These are phyloP conservation scores for Aulostomus chinensis DNA, from an alignment of 2,797 vertebrate species.

Conservation along the genomic window DNA sequence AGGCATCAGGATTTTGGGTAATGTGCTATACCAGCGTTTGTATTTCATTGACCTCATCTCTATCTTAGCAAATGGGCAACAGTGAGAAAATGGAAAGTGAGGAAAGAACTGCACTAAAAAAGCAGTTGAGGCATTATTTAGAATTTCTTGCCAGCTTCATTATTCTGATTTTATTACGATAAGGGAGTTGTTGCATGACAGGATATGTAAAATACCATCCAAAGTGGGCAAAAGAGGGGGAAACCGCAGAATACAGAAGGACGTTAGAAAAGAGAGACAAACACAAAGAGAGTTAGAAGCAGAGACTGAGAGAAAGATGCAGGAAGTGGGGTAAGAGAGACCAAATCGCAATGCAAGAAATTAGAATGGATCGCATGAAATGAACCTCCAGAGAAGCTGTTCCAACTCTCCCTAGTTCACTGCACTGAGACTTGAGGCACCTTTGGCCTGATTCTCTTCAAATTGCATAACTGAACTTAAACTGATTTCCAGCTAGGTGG, in stretches of 20 bases:
- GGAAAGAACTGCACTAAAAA: slow-evolving; percentile 10
- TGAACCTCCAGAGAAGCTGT: slow-evolving; percentile 17
- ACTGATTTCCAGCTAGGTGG: slow-evolving; percentile 12
- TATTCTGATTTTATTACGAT: slow-evolving; percentile 53
- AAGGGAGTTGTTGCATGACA: slow-evolving; percentile 44
- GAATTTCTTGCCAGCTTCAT: slow-evolving; percentile 50
- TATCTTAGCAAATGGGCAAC: slow-evolving; percentile 13
- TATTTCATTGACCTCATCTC: slow-evolving; percentile 18
- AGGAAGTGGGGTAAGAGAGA: background rate
- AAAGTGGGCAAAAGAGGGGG: slow-evolving; percentile 1
- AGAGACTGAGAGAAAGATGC: background rate
- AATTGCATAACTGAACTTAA: slow-evolving; percentile 23
- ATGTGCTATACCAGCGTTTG: slow-evolving; percentile 53
- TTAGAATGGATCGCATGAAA: slow-evolving; percentile 37
- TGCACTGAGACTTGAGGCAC: slow-evolving; percentile 18
- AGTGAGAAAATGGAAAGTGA: slow-evolving; percentile 19
- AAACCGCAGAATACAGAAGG: too few relatives aligned
- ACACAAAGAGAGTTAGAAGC: background rate
- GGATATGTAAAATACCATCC: slow-evolving; percentile 29
- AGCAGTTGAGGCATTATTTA: slow-evolving; percentile 12
- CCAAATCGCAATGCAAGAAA: slow-evolving; percentile 10
- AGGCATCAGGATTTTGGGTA: slow-evolving; percentile 62
- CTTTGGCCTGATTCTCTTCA: slow-evolving; percentile 5
- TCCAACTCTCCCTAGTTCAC: slow-evolving; percentile 19
- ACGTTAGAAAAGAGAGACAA: background rate